These are phyloP conservation scores for Synchiropus splendidus DNA, from an alignment of 2,113 vertebrate species.

Conservation along the genomic window DNA sequence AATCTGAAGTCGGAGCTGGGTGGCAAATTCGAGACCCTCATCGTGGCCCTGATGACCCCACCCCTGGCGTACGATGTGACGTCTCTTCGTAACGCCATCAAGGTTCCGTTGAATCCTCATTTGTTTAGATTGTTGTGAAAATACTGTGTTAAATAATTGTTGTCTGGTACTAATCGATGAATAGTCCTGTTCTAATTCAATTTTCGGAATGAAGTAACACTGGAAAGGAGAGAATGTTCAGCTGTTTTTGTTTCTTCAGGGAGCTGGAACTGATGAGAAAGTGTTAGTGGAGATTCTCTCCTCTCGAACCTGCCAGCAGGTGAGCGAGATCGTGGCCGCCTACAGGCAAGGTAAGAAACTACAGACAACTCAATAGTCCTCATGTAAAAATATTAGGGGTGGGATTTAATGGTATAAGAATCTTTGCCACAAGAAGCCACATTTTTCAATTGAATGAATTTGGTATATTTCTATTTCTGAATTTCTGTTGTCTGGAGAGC, in stretches of 20 bases:
- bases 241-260: slow-evolving; percentile 59
- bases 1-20: slow-evolving; percentile 86
- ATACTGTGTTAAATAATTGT: no score
- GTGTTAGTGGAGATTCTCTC: slow-evolving; percentile 85
- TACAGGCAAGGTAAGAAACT: slow-evolving; percentile 74
- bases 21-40: slow-evolving; percentile 84
- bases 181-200: no score
- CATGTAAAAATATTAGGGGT: no score
- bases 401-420: no score
- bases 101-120: slow-evolving; percentile 63
- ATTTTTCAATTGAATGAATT: no score
- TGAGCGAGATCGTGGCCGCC: slow-evolving; percentile 71
- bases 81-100: slow-evolving; percentile 78
- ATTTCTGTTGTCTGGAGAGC: no score
- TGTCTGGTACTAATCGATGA: no score
- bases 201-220: no score
- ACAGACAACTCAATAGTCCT: not conserved
- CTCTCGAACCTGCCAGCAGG: slow-evolving; percentile 75
- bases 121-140: no score
- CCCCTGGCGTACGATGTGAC: slow-evolving; percentile 73
- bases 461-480: no score
- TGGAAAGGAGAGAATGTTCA: not conserved
- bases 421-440: no score
- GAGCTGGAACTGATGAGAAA: slow-evolving; percentile 86
- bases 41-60: slow-evolving; percentile 81